Base-by-base conservation (phyloP, 53 echinoderm and acorn worm species). In the Astropecten irregularis region DNA sequence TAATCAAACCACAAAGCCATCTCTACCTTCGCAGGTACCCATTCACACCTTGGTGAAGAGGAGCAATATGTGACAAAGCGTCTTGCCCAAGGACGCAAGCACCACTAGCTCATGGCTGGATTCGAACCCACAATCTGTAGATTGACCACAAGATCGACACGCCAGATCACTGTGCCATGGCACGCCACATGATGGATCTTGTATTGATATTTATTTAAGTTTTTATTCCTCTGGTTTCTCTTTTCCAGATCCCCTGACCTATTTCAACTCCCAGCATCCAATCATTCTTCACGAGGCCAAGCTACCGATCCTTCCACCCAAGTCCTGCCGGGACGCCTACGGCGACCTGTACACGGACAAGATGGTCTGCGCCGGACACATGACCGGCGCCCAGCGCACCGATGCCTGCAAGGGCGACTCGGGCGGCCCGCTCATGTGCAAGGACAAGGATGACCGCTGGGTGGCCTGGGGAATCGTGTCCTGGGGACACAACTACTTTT, bases 341-440 rank as follows among this genome's bases (percentile, higher is more conserved):
- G 91, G 76, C 20, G 74, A 81, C n/a, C 92, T 87, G n/a, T 66
- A 88, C 34, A 74, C 86, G 40, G 86, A 73, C 44, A 88, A 88
- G 29, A 94, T 90, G 86, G 68, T 92, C n/a, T 99, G 99, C 69
- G 99, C 99, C 1, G 99, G 99, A 14, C 52, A 84, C 39, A 40
- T 85, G 53, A 39, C 35, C 2, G 86, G 84, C 6, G 69, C 48
- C 0, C 34, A 47, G 25, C 83, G 90, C 21, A 69, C 92, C 0
- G 99, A 99, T 65, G 92, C 99, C n/a, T 99, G 99, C 53, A 92
- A 99, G 39, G 92, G 90, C 1, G 99, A 99, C 86, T 94, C 94
- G 47, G 99, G 99, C 10, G 99, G 99, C 14, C 99, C 99, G 23
- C 73, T 99, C 40, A 90, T 94, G 10, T 99, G 99, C 47, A 23